Evolutionary conservation across 2,797 vertebrate species (phyloP).

Genomic region (Leuciscus waleckii): DNA sequence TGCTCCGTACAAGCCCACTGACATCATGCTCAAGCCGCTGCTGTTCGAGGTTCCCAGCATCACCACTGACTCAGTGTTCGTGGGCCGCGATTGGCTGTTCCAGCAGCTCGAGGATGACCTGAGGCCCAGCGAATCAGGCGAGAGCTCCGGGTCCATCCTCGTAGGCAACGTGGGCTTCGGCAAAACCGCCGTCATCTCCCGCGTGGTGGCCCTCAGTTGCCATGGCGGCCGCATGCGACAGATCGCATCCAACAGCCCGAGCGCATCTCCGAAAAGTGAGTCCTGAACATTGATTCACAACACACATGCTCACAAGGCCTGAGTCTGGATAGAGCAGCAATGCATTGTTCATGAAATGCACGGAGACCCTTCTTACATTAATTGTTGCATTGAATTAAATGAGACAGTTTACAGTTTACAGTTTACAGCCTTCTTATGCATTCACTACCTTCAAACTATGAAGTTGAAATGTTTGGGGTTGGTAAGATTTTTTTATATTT

Average conservation of each 20-base stretch:
- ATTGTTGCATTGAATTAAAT: background rate
- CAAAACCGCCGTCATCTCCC: conserved; percentile 94
- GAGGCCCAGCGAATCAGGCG: conserved; percentile 75
- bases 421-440: background rate
- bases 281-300: background rate
- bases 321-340: background rate
- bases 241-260: conserved; percentile 93
- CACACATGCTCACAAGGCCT: background rate
- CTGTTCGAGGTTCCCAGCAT: conserved; percentile 98
- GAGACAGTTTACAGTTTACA: background rate
- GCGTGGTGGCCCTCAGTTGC: conserved; percentile 96
- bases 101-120: conserved; percentile 87
- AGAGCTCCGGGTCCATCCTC: conserved; percentile 85
- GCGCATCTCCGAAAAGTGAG: conserved; percentile 89
- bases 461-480: background rate
- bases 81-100: conserved; percentile 97
- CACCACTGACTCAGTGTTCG: conserved; percentile 96
- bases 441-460: background rate
- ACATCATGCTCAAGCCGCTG: conserved; percentile 96
- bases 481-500: background rate
- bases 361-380: background rate
- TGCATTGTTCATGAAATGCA: background rate
- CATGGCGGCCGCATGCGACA: conserved; percentile 98
- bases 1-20: conserved; percentile 93
- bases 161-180: conserved; percentile 94